These are phyloP conservation scores for Drosophila nikananu DNA, from an alignment of 1,140 invertebrate species.

Conservation along the genomic window DNA sequence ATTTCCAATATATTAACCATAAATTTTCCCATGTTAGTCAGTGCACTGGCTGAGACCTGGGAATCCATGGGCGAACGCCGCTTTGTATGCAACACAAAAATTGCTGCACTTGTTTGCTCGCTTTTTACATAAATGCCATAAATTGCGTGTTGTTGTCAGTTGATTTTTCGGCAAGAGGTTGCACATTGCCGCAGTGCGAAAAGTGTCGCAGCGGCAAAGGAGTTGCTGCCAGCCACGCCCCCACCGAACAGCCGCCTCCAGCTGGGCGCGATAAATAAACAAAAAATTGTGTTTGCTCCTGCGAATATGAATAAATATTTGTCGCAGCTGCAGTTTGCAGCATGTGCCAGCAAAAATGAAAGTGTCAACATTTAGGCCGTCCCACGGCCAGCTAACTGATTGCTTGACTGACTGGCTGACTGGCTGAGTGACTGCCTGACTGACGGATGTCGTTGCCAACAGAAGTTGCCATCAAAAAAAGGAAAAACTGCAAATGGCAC, in stretches of 20 bases:
- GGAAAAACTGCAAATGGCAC: constrained; percentile 43
- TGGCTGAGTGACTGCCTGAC: constrained; percentile 24
- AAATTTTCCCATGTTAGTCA: constrained; percentile 39
- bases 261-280: constrained; percentile 40
- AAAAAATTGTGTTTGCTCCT: constrained; percentile 56
- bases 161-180: constrained; percentile 53
- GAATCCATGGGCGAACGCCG: constrained; percentile 22
- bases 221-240: constrained; percentile 11
- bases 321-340: constrained; percentile 45
- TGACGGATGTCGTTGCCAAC: constrained; percentile 47
- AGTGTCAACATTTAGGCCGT: constrained; percentile 63
- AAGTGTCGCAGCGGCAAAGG: constrained; percentile 53
- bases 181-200: constrained; percentile 30
- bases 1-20: background rate
- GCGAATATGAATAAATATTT: constrained; percentile 73
- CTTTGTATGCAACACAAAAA: constrained; percentile 65
- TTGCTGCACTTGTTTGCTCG: constrained; percentile 45
- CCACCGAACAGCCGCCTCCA: background rate
- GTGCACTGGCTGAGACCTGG: constrained; percentile 12
- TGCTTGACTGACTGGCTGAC: constrained; percentile 50
- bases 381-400: constrained; percentile 38
- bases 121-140: constrained; percentile 73
- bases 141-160: constrained; percentile 69
- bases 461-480: constrained; percentile 36
- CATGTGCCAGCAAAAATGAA: constrained; percentile 52